Conservation (phyloP, 2,888 invertebrate genomes). For the Drosophila lacicola region DNA sequence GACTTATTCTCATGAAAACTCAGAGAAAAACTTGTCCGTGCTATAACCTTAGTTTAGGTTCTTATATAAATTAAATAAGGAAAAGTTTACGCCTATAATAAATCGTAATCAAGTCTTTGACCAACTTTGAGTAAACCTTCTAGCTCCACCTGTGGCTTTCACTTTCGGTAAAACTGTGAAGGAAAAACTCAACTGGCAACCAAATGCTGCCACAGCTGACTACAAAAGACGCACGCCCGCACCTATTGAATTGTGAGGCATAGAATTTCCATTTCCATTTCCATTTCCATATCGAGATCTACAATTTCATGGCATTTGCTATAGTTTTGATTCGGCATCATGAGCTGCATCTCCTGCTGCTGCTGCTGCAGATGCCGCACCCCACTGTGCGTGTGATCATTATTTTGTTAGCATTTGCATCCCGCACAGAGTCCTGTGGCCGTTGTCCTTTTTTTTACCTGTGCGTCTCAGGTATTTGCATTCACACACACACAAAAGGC, state of each 20-base stretch:
- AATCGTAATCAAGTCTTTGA: too few species aligned
- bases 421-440: slow-evolving; percentile 18
- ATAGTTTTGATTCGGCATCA: slow-evolving; percentile 66
- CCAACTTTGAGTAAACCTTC: not conserved
- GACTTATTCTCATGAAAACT: too few species aligned
- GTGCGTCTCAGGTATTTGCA: slow-evolving; percentile 63
- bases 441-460: slow-evolving; percentile 67
- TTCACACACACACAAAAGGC: slow-evolving; percentile 23
- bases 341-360: slow-evolving; percentile 21
- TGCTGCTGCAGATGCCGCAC: slow-evolving; percentile 53
- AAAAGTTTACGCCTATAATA: too few species aligned
- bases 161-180: slow-evolving; percentile 51
- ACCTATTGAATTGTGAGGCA: slow-evolving; percentile 39
- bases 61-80: too few species aligned
- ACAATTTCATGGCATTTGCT: slow-evolving; percentile 72
- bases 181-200: slow-evolving; percentile 28
- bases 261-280: slow-evolving; percentile 36
- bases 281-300: slow-evolving; percentile 69
- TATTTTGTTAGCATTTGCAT: slow-evolving; percentile 73
- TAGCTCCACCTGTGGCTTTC: slow-evolving; percentile 60
- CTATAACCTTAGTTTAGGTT: too few species aligned
- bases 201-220: slow-evolving; percentile 54
- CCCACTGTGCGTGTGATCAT: slow-evolving; percentile 81
- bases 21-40: too few species aligned
- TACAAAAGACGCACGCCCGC: slow-evolving; percentile 59